A percentile compares a stretch with the other conserved stretches of the same genome.
Evolutionary conservation across 2,113 vertebrate genomes (phyloP).

Genomic region (Sinosuthora webbiana): DNA sequence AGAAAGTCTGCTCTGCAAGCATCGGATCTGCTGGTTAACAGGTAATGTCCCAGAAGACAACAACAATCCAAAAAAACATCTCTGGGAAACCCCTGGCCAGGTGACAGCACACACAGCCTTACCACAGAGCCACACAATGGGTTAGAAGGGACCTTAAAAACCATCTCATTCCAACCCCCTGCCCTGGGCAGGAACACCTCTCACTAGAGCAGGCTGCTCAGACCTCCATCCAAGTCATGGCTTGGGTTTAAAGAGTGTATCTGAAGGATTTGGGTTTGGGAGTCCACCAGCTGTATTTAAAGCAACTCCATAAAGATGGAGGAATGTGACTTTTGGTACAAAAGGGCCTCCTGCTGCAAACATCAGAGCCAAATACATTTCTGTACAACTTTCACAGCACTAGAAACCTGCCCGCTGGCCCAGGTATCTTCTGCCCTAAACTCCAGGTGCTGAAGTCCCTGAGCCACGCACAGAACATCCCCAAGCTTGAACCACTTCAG

Average conservation of each 20-base stretch:
- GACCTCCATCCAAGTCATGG: background rate
- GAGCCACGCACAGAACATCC: background rate
- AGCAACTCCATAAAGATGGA: background rate
- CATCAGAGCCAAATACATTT: background rate
- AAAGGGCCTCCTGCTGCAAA: background rate
- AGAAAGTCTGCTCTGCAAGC: background rate
- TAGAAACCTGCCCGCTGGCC: background rate
- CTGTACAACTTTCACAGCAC: background rate
- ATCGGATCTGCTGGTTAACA: background rate
- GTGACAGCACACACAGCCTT: background rate
- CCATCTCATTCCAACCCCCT: background rate
- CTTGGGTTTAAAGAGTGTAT: fast-evolving
- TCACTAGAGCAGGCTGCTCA: background rate
- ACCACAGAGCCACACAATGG: background rate
- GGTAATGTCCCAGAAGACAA: background rate
- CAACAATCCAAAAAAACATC: background rate
- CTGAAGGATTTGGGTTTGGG: background rate
- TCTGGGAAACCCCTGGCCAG: background rate
- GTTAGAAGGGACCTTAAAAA: background rate
- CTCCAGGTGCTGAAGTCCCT: background rate
- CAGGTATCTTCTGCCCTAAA: background rate
- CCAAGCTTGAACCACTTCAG: background rate
- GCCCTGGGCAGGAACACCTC: no score
- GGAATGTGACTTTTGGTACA: background rate
- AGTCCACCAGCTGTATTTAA: background rate